Evolutionary conservation across 2,797 vertebrate genomes (phyloP), one percentile per base, ranked within the genome.

Genomic region (Erethizon dorsatum): DNA sequence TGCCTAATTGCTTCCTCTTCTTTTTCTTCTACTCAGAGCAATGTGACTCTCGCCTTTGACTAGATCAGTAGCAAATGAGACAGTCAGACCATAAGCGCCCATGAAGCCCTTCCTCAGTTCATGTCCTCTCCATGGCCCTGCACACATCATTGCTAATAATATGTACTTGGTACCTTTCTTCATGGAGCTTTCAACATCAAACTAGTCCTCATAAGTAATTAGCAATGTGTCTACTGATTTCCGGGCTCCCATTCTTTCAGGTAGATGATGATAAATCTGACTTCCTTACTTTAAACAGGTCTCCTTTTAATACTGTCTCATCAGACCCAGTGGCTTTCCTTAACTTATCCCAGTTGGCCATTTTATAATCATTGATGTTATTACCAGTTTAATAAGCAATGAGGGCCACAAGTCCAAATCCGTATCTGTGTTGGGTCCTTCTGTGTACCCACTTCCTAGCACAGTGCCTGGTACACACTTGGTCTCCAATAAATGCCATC

Each of bases 1-100:
- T 71, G 12, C 10, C 20, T 95, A 78, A 52, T 41, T 75, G 15
- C 20, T 91, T 89, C 18, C n/a, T 57, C 41, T 94, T 92, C 57
- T 92, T 82, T 57, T 61, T 75, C 41, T 94, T 71, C 52, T 56
- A 71, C 71, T 54, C 63, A 71, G 54, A 94, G 54, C 5, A 83
- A 12, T 78, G 90, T 82, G 41, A 54, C 52, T 56, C 5, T 45
- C 14, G 65, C 1, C 0, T 56, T 80, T 47, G 50, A 9, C 31
- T 92, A 79, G 14, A 61, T 57, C 56, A 77, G 50, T 56, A 85
- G 15, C 28, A 75, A 90, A 90, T 33, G 26, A 50, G 18, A 63
- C 24, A 22, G 20, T 80, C 37, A 71, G 57, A 89, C 37, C 54
- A 63, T 56, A 90, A 80, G 41, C 45, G 65, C 52, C 57, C 71